A percentile compares a stretch with the other conserved stretches of the same genome.
Conservation (phyloP, 1,140 invertebrate genomes). For the Dendrolimus kikuchii region DNA sequence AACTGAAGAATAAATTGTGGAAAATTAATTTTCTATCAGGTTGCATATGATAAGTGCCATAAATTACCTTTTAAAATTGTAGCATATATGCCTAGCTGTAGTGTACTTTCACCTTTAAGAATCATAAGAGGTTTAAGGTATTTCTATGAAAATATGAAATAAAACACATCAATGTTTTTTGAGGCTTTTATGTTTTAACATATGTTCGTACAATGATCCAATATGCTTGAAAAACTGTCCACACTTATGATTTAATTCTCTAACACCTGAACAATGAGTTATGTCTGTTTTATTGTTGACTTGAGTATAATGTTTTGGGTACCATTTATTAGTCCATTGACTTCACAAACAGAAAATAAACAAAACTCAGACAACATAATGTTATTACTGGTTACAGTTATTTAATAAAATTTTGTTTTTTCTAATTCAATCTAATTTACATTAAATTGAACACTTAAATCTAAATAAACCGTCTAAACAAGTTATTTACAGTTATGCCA, state of each 20-base stretch:
- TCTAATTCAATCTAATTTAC: slow-evolving; percentile 61
- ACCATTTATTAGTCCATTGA: slow-evolving; percentile 58
- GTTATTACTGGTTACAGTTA: slow-evolving; percentile 39
- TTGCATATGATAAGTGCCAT: too few relatives aligned
- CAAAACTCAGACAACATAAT: slow-evolving; percentile 36
- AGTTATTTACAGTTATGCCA: slow-evolving; percentile 65
- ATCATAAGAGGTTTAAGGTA: too few relatives aligned
- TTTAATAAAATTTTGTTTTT: slow-evolving; percentile 28
- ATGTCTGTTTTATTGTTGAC: slow-evolving; percentile 19
- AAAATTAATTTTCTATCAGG: too few relatives aligned
- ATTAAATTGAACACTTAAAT: slow-evolving; percentile 65
- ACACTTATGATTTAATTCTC: slow-evolving; percentile 37
- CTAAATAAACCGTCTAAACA: slow-evolving; percentile 67
- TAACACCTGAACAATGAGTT: slow-evolving; percentile 26
- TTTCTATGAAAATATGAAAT: slow-evolving; percentile 7
- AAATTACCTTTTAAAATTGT: too few relatives aligned
- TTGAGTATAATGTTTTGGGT: slow-evolving; percentile 40
- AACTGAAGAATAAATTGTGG: too few relatives aligned
- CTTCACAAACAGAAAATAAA: slow-evolving; percentile 52
- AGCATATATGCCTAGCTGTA: too few relatives aligned
- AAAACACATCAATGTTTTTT: slow-evolving; percentile 47
- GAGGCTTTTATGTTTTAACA: slow-evolving; percentile 63
- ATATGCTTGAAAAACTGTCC: slow-evolving; percentile 60
- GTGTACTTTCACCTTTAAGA: too few relatives aligned
- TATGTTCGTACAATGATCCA: slow-evolving; percentile 67